phyloP scores from a whole-genome alignment of 2,888 invertebrate species.

The Ditula angustiorana region DNA sequence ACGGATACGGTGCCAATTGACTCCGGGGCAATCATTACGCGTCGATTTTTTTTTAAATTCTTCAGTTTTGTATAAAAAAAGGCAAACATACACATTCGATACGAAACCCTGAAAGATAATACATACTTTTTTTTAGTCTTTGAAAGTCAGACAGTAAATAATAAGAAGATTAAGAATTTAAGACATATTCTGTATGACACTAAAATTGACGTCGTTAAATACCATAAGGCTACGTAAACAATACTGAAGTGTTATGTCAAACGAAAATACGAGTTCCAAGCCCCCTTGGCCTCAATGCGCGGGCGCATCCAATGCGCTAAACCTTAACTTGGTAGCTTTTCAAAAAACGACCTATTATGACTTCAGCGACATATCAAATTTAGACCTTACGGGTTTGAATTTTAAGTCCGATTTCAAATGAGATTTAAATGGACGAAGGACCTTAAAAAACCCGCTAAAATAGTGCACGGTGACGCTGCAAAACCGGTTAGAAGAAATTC shows the following conservation, averaged over 20 bases:
- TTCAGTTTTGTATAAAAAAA: no score
- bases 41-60: no score
- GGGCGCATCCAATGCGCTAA: slow-evolving; percentile 1
- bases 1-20: no score
- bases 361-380: not conserved
- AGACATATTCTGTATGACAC: no score
- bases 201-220: no score
- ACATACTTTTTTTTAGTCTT: no score
- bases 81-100: no score
- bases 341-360: not conserved
- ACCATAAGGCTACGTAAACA: slow-evolving; percentile 6
- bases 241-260: slow-evolving; percentile 15
- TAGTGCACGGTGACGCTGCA: not conserved
- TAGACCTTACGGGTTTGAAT: not conserved
- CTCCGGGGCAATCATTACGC: no score
- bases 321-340: not conserved
- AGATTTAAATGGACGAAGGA: not conserved
- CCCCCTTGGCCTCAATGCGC: slow-evolving; percentile 68
- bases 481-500: slow-evolving; percentile 20
- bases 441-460: not conserved
- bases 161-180: no score
- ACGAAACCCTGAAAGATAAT: no score
- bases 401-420: not conserved
- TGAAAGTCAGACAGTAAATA: no score
- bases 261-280: slow-evolving; percentile 22